Evolutionary conservation across 2,888 invertebrate genomes (phyloP).

Genomic region (Tyria jacobaeae): DNA sequence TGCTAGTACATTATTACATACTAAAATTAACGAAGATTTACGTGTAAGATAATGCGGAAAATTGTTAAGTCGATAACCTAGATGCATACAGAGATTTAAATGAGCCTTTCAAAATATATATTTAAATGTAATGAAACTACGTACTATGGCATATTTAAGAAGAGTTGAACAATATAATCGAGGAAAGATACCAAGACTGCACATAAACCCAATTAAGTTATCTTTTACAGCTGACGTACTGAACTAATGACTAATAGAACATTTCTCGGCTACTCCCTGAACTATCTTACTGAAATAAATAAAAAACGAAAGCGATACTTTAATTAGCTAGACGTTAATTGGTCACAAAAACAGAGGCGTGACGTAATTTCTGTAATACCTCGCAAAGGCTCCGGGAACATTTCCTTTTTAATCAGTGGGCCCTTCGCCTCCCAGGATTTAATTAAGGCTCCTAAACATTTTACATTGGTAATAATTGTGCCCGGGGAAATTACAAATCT

Average conservation of each 20-base stretch:
- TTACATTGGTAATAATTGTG: conserved; percentile 76
- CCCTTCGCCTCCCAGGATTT: conserved; percentile 66
- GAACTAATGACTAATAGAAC: conserved; percentile 31
- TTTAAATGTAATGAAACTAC: too few relatives aligned
- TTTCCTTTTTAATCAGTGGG: conserved; percentile 70
- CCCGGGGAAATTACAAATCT: conserved; percentile 63
- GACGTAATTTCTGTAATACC: conserved; percentile 64
- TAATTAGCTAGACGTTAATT: conserved; percentile 54
- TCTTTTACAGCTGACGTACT: conserved; percentile 13
- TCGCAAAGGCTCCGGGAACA: conserved; percentile 47
- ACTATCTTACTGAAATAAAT: conserved; percentile 31
- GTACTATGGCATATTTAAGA: too few relatives aligned
- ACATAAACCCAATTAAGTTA: background rate
- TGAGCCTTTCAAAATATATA: too few relatives aligned
- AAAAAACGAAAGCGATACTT: conserved; percentile 49
- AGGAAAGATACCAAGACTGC: background rate
- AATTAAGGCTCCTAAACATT: conserved; percentile 76
- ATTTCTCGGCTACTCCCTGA: conserved; percentile 20
- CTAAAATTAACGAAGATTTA: too few relatives aligned
- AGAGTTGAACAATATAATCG: background rate
- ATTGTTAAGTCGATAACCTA: too few relatives aligned
- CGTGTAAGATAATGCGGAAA: too few relatives aligned
- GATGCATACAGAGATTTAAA: too few relatives aligned
- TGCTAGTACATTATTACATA: too few relatives aligned
- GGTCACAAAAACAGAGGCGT: conserved; percentile 54